Conservation (phyloP, 2,797 vertebrate genomes). For the Pyrocephalus nanus region DNA sequence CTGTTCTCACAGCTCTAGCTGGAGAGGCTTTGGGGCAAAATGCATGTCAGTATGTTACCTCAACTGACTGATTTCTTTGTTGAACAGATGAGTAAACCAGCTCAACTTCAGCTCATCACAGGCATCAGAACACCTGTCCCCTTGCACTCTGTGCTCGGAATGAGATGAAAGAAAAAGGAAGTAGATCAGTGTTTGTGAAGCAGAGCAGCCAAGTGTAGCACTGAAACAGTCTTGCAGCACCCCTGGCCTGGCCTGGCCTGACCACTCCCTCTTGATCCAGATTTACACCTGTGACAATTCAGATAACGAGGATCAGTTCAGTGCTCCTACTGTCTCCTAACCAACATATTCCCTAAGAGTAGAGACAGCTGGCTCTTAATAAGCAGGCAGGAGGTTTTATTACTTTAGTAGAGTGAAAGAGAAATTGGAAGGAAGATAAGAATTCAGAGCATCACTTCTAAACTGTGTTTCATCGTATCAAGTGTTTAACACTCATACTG, state of each 20-base stretch:
- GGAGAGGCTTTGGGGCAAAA: constrained; percentile 15
- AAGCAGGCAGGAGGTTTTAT: neutral
- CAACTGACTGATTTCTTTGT: constrained; percentile 18
- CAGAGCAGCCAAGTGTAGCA: neutral
- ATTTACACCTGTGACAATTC: neutral
- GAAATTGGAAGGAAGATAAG: neutral
- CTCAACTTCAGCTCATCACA: neutral
- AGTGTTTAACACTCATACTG: neutral
- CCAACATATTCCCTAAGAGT: neutral
- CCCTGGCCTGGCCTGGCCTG: neutral
- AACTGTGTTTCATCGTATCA: accelerated
- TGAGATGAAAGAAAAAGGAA: neutral
- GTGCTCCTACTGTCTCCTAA: neutral
- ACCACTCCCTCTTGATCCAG: neutral
- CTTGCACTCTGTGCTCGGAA: neutral
- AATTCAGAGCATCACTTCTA: neutral
- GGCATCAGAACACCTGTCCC: neutral
- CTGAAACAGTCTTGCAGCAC: neutral
- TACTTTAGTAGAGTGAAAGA: neutral
- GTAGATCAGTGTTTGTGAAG: neutral
- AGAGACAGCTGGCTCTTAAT: neutral
- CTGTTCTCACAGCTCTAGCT: neutral
- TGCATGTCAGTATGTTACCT: neutral
- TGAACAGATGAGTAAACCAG: constrained; percentile 14
- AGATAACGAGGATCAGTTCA: neutral